A percentile compares a stretch with the other conserved stretches of the same genome.
Conservation (phyloP, 2,797 vertebrate genomes). For the Pseudochaenichthys georgianus region DNA sequence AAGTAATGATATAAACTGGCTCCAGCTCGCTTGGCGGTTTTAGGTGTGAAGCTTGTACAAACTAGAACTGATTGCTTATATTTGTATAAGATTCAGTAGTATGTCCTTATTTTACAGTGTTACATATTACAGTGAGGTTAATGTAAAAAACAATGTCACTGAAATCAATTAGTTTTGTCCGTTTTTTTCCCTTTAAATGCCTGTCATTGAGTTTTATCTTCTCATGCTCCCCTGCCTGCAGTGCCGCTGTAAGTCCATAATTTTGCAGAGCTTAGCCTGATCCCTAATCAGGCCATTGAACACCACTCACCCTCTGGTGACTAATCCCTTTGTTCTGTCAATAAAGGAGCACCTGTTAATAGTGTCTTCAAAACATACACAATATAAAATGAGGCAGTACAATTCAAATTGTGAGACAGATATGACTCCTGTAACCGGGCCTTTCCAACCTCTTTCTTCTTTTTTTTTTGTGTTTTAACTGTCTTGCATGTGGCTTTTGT, state of each 20-base stretch:
- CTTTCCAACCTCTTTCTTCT: constrained; percentile 47
- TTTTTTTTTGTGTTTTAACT: constrained; percentile 79
- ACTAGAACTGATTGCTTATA: constrained; percentile 3
- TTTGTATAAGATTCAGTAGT: constrained; percentile 6
- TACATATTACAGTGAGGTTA: constrained; percentile 6
- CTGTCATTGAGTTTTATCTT: constrained; percentile 36
- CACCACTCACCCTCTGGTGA: constrained; percentile 69
- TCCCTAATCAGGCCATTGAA: constrained; percentile 72
- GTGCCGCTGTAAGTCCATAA: constrained; percentile 54
- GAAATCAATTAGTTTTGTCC: not conserved
- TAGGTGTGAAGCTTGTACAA: constrained; percentile 22
- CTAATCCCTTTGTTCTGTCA: constrained; percentile 84
- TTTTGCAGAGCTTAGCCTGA: constrained; percentile 65
- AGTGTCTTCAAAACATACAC: constrained; percentile 83
- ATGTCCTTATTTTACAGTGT: not conserved
- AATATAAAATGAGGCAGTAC: constrained; percentile 87
- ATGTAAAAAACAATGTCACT: constrained; percentile 17
- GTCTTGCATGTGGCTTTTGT: constrained; percentile 89
- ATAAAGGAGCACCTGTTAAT: constrained; percentile 90
- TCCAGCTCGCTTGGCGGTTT: constrained; percentile 27
- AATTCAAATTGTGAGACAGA: constrained; percentile 85
- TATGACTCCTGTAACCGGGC: constrained; percentile 86
- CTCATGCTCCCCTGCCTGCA: constrained; percentile 44
- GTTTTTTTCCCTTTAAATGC: constrained; percentile 2
- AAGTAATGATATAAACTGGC: constrained; percentile 53